Percentiles rank a stretch among this genome's conserved stretches.
phyloP scores from a whole-genome alignment of 2,113 vertebrate species.

The Rhinoderma darwinii region DNA sequence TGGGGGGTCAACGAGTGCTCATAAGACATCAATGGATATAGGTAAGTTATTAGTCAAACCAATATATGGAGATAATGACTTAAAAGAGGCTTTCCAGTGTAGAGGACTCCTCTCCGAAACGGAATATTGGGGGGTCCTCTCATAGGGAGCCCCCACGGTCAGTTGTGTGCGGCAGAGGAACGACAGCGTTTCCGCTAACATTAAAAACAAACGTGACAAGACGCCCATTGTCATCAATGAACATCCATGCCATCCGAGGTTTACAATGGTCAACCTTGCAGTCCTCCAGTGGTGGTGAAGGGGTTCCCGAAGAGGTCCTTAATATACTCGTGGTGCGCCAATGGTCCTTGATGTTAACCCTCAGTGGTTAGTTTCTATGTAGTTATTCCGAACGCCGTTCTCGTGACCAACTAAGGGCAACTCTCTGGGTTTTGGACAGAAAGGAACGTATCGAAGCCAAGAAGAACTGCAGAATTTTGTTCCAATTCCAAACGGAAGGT shows the following conservation, averaged over 20 bases:
- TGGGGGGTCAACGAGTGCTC: neutral
- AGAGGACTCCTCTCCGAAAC: neutral
- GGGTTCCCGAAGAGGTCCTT: neutral
- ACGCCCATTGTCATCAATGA: neutral
- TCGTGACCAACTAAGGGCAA: neutral
- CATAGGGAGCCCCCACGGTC: neutral
- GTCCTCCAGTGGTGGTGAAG: neutral
- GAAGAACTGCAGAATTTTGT: constrained; percentile 70
- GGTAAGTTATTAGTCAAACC: neutral
- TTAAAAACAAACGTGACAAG: neutral
- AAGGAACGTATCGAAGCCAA: constrained; percentile 78
- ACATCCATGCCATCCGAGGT: neutral
- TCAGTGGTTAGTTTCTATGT: constrained; percentile 45
- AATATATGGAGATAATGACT: neutral
- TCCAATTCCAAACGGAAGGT: constrained; percentile 84
- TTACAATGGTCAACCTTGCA: neutral
- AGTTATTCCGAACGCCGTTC: neutral
- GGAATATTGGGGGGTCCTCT: neutral
- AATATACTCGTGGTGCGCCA: neutral
- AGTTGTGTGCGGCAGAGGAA: neutral
- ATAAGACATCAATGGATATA: no score
- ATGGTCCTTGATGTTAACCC: neutral
- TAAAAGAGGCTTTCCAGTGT: neutral
- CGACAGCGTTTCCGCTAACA: neutral
- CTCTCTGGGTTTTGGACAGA: constrained; percentile 76